phyloP scores from a whole-genome alignment of 2,113 vertebrate genomes.

The Glaucidium brasilianum region DNA sequence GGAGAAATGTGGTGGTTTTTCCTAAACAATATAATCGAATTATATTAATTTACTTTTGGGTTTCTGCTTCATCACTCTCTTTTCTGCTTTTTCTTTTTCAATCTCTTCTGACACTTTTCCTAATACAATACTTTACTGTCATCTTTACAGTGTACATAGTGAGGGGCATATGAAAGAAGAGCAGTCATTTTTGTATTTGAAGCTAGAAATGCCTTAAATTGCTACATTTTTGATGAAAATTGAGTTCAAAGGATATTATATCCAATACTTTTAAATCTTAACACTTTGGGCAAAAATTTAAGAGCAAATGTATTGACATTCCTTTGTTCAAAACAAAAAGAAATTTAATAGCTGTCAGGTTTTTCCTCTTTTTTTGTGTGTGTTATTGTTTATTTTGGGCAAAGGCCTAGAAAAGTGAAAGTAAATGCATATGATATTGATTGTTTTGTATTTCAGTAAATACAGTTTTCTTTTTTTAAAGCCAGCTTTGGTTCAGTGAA shows the following conservation, averaged over 20 bases:
- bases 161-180: background rate
- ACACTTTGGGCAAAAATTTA: background rate
- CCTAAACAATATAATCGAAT: background rate
- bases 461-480: background rate
- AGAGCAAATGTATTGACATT: background rate
- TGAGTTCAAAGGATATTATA: background rate
- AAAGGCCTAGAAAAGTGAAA: background rate
- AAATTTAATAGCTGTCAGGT: background rate
- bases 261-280: background rate
- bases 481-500: background rate
- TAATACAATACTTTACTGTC: background rate
- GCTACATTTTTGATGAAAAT: background rate
- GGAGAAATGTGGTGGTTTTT: background rate
- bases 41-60: background rate
- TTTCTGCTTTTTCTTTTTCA: background rate
- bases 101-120: background rate
- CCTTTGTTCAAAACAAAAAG: background rate
- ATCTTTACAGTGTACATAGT: accelerated
- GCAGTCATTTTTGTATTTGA: background rate
- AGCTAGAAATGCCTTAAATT: background rate
- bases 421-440: background rate
- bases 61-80: background rate
- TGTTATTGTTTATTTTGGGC: background rate
- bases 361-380: background rate
- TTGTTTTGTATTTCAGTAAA: background rate